Conservation (phyloP, 2,888 invertebrate genomes). For the Dioctria linearis region DNA sequence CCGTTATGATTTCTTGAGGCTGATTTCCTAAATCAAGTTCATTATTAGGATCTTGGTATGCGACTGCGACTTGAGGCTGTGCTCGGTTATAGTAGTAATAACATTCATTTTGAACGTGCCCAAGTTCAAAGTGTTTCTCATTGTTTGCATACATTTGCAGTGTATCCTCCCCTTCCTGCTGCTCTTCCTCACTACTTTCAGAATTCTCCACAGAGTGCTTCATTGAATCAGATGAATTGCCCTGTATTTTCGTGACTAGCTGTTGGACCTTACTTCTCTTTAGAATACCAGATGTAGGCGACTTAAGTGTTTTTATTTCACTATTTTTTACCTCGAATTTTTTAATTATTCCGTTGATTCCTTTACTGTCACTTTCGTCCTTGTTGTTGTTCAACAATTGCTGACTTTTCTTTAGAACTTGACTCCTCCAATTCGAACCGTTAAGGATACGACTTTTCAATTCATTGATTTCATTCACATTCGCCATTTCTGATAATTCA, state of each 20-base stretch:
- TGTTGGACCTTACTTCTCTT: constrained; percentile 64
- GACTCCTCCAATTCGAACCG: constrained; percentile 60
- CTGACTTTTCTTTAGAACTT: constrained; percentile 57
- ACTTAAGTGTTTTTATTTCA: constrained; percentile 62
- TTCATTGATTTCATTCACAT: constrained; percentile 59
- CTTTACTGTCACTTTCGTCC: constrained; percentile 51
- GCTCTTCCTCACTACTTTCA: constrained; percentile 76
- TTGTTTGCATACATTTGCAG: constrained; percentile 2
- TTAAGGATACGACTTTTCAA: constrained; percentile 60
- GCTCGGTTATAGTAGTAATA: constrained; percentile 57
- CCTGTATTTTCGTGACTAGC: constrained; percentile 65
- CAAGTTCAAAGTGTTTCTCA: neutral
- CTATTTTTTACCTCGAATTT: constrained; percentile 62
- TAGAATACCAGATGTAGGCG: constrained; percentile 63
- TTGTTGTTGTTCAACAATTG: constrained; percentile 44
- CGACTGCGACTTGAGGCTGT: constrained; percentile 59
- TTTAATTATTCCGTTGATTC: constrained; percentile 58
- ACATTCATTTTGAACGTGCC: neutral
- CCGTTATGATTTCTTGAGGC: constrained; percentile 48
- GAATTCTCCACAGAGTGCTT: constrained; percentile 71
- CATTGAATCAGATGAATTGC: constrained; percentile 56
- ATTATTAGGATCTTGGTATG: constrained; percentile 6
- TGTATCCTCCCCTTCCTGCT: constrained; percentile 66
- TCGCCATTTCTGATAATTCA: constrained; percentile 61
- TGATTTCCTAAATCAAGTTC: neutral